These are phyloP conservation scores for Timema podura DNA, from an alignment of 2,888 invertebrate species.

Conservation along the genomic window DNA sequence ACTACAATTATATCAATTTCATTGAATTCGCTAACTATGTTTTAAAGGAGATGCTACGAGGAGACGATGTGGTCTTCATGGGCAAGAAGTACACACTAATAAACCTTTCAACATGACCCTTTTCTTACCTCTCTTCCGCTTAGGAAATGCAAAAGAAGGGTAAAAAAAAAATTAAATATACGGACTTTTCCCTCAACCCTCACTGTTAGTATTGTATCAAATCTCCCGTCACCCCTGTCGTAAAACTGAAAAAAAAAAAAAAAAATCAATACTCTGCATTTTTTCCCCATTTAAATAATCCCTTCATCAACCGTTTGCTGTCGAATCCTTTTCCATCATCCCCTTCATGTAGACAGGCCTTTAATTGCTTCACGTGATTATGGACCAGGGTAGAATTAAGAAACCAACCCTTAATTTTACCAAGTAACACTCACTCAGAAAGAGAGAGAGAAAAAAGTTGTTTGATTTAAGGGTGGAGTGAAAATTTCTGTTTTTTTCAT, in stretches of 20 bases:
- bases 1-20: no score
- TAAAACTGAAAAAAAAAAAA: not conserved
- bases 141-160: no score
- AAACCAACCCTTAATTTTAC: not conserved
- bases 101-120: no score
- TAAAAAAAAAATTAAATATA: no score
- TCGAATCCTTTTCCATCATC: conserved; percentile 1
- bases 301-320: not conserved
- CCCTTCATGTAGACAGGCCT: not conserved
- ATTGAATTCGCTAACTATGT: no score
- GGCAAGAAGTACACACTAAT: no score
- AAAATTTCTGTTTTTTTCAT: no score
- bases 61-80: no score
- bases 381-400: not conserved
- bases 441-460: no score
- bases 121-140: no score
- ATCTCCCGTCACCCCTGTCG: conserved; percentile 10
- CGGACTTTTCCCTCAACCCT: not conserved
- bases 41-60: no score
- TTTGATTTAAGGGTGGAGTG: no score
- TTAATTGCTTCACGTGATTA: conserved; percentile 15
- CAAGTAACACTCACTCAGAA: not conserved
- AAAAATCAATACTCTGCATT: conserved; percentile 14
- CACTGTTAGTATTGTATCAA: conserved; percentile 13
- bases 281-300: not conserved